phyloP scores from a whole-genome alignment of 2,888 invertebrate genomes.

The Phengaris alcon region DNA sequence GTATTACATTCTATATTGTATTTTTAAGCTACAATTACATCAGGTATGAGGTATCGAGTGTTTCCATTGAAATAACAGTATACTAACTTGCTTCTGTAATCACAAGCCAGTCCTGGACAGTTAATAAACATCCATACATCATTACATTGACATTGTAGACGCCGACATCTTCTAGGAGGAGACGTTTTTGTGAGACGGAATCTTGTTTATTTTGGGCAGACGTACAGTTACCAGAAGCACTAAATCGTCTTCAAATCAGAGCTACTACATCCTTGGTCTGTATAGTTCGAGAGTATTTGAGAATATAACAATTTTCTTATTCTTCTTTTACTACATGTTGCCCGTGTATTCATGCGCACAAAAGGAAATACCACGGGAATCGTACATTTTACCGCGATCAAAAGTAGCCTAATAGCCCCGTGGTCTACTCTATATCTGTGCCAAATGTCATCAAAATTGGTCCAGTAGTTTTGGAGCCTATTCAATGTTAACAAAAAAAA shows the following conservation, averaged over 20 bases:
- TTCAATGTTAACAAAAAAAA: too few relatives aligned
- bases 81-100: not conserved
- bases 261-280: not conserved
- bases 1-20: not conserved
- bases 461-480: too few relatives aligned
- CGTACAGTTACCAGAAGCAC: not conserved
- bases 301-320: too few relatives aligned
- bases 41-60: not conserved
- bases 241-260: not conserved
- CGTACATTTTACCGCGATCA: too few relatives aligned
- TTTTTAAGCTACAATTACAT: not conserved
- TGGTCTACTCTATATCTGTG: too few relatives aligned
- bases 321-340: too few relatives aligned
- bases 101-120: not conserved
- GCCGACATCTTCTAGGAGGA: not conserved
- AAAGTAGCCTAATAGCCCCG: too few relatives aligned
- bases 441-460: too few relatives aligned
- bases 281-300: not conserved
- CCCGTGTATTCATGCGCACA: too few relatives aligned
- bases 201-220: not conserved
- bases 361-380: too few relatives aligned
- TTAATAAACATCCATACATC: slow-evolving; percentile 13
- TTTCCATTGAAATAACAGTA: slow-evolving; percentile 18
- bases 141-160: not conserved
- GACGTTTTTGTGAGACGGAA: slow-evolving; percentile 1